phyloP scores from a whole-genome alignment of 2,797 vertebrate genomes.

The Pipistrellus nathusii region DNA sequence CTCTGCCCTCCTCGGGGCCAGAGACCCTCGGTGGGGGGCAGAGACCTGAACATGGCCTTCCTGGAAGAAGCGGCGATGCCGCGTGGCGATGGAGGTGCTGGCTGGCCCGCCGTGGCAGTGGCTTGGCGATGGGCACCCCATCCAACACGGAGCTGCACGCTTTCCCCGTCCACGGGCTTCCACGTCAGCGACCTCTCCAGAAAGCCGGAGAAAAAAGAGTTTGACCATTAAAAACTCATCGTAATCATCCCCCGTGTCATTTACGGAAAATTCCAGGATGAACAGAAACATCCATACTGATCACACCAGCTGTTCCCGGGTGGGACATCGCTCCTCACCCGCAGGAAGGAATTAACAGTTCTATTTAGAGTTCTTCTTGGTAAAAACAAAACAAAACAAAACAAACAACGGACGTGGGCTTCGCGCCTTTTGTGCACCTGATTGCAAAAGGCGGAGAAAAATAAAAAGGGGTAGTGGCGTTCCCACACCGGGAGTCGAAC shows the following conservation, averaged over 20 bases:
- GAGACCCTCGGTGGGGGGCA: not conserved
- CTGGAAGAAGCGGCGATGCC: not conserved
- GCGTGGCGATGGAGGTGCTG: not conserved
- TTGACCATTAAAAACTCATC: not conserved
- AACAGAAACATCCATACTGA: fast-evolving
- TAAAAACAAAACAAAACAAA: too few species aligned
- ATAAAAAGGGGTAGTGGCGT: fast-evolving
- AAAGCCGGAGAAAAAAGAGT: not conserved
- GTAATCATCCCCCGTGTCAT: not conserved
- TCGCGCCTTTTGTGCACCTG: not conserved
- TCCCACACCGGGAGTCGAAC: conserved; percentile 89
- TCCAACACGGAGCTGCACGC: too few species aligned
- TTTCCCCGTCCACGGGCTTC: not conserved
- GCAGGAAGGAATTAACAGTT: fast-evolving
- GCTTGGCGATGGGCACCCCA: too few species aligned
- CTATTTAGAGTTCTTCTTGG: fast-evolving
- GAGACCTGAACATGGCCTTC: too few species aligned
- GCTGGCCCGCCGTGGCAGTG: not conserved
- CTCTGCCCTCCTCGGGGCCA: too few species aligned
- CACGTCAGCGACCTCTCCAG: not conserved
- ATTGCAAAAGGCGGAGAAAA: not conserved
- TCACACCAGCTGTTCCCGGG: not conserved
- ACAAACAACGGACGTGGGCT: not conserved
- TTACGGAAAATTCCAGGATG: too few species aligned
- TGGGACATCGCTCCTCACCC: too few species aligned